Evolutionary conservation across 2,888 invertebrate species (phyloP).

Genomic region (Rhagium mordax): DNA sequence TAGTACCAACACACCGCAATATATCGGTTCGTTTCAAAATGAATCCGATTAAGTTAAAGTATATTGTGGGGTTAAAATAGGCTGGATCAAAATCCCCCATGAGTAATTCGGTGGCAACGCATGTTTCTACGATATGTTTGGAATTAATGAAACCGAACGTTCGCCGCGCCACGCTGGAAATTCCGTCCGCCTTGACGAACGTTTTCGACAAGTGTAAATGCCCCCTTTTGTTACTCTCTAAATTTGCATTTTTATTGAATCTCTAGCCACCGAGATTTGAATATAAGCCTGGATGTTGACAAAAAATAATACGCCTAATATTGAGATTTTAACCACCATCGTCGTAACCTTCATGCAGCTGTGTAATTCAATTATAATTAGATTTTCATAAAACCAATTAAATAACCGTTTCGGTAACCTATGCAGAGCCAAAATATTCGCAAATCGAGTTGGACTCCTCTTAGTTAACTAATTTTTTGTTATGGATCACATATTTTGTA

Average conservation of each 20-base stretch:
- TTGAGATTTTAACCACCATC: constrained; percentile 66
- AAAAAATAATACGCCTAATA: constrained; percentile 80
- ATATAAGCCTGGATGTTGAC: constrained; percentile 71
- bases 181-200: constrained; percentile 57
- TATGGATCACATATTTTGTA: too few species aligned
- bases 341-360: constrained; percentile 30
- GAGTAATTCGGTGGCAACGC: constrained; percentile 69
- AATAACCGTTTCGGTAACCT: constrained; percentile 45
- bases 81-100: constrained; percentile 67
- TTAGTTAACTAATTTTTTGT: too few species aligned
- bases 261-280: constrained; percentile 69
- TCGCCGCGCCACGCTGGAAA: constrained; percentile 41
- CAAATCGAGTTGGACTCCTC: too few species aligned
- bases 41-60: constrained; percentile 70
- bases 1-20: constrained; percentile 61
- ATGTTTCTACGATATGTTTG: constrained; percentile 67
- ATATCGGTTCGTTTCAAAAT: constrained; percentile 67
- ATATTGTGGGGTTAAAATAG: constrained; percentile 69
- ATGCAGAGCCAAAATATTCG: background rate
- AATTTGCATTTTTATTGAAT: constrained; percentile 75
- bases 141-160: constrained; percentile 67
- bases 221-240: constrained; percentile 73
- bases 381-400: constrained; percentile 51
- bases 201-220: constrained; percentile 70
- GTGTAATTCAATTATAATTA: constrained; percentile 54